Base-by-base conservation (phyloP, 2,113 vertebrate genomes). In the Prinia subflava region DNA sequence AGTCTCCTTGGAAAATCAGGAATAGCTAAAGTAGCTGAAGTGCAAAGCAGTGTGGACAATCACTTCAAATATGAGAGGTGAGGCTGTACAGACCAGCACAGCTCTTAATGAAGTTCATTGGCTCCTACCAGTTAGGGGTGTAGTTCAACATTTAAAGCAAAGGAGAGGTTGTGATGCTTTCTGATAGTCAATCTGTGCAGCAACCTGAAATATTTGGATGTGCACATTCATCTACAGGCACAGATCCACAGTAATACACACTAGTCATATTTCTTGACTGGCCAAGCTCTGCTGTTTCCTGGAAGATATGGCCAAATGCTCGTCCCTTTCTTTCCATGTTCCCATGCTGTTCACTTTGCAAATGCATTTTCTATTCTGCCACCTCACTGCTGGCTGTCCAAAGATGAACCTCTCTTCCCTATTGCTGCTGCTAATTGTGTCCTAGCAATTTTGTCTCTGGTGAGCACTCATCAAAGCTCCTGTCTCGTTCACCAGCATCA, bases 301-400 rank as follows among this genome's bases (percentile, higher is more conserved):
- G 53, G 39, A 64, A 53, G 53, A n/a, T 2, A 13, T 0, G 3
- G 27, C 30, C 46, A 41, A 5, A 0, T 13, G 24, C 18, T 6
- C 2, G 19, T 28, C 15, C 14, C 63, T 46, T 50, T 68, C 37
- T 24, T 49, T 27, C 23, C 30, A 8, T 6, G 1, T 21, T 73
- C 46, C 14, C 24, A n/a, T 25, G 27, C 46, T 24, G 16, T n/a
- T 64, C 35, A 30, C 12, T 27, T 57, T 31, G 49, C 20, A 5
- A 77, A 73, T 1, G 0, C 2, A 5, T 64, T 64, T 81, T 77
- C 64, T 68, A 42, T 11, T 49, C 63, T 71, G 47, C 46, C 39
- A 16, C 5, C n/a, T 69, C 41, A 17, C 69, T 49, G 21, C 28
- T 30, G 33, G 39, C 53, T 77, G n/a, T 20, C 23, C 1, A 0